phyloP scores from a whole-genome alignment of 2,888 invertebrate genomes.

The Megamerina dolium region DNA sequence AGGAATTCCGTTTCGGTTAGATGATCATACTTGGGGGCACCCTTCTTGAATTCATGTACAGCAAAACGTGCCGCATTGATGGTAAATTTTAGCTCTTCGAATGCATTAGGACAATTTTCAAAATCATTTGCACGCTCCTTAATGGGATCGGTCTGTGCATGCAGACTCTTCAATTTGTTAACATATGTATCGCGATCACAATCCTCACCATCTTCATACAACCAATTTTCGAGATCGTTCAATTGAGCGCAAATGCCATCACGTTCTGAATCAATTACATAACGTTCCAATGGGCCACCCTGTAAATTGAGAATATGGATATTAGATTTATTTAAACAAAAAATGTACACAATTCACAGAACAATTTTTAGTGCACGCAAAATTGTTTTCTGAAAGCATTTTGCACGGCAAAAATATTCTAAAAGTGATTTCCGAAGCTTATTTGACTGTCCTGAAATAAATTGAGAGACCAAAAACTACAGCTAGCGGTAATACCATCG shows the following conservation, averaged over 20 bases:
- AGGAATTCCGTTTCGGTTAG: conserved; percentile 75
- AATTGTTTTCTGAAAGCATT: not conserved
- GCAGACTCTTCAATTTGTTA: conserved; percentile 57
- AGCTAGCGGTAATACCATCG: too few species aligned
- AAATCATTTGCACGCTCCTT: conserved; percentile 75
- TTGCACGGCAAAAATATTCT: not conserved
- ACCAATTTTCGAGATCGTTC: conserved; percentile 88
- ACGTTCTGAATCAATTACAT: conserved; percentile 67
- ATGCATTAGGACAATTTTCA: conserved; percentile 69
- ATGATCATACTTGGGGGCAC: conserved; percentile 72
- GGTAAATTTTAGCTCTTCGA: conserved; percentile 73
- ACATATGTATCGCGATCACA: conserved; percentile 69
- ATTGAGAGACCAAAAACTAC: too few species aligned
- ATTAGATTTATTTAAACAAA: not conserved
- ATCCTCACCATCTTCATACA: conserved; percentile 94
- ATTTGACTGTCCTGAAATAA: too few species aligned
- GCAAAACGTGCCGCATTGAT: conserved; percentile 78
- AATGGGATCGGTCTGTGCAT: conserved; percentile 83
- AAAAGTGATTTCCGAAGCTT: too few species aligned
- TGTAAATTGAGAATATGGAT: conserved; percentile 39
- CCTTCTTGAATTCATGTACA: conserved; percentile 63
- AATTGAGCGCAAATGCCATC: conserved; percentile 60
- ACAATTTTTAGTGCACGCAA: not conserved
- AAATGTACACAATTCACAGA: not conserved
- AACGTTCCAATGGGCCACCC: conserved; percentile 69